Base-by-base conservation (phyloP, 1,140 invertebrate species). In the Hyles euphorbiae region DNA sequence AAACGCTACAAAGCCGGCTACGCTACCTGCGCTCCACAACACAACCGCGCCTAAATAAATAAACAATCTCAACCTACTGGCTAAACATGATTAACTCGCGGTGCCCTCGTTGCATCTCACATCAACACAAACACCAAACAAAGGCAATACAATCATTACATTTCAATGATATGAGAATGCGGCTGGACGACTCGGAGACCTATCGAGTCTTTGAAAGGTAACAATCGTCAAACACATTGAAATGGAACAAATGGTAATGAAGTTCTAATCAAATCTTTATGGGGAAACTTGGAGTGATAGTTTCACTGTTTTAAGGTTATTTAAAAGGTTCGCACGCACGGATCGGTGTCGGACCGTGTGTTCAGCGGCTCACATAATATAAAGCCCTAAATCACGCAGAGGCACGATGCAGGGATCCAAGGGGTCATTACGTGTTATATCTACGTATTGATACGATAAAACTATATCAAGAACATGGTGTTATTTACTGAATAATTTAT, bases 1-100 rank as follows among this genome's bases (percentile, higher is more conserved):
- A 70, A 87, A 85, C 73, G 78, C 85, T 86, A 84, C 76, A 86
- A 83, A 83, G 80, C 80, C 76, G 74, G 76, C 74, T 67, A 76
- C 76, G 73, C 74, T 70, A 64, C 59, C 74, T 61, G 70, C 73
- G 69, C 75, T 74, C 70, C 60, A 61, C 52, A 70, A 74, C 74
- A 74, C 65, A 72, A 77, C 72, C 76, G 74, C 70, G 63, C 62
- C 71, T 71, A 81, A 84, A 80, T 68, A 79, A 83, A 78, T 55
- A 75, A 74, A 70, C 36, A 40, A 48, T n/a, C n/a, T 11, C 36
- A 40, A 48, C 12, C n/a, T 11, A 48, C 5, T 11, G 7, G 4
- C 4, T 5, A 40, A 40, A 40, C 4, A 40, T 40, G 47, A 74
- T 46, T 62, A 70, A 68, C 51, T 68, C 61, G 68, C 55, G 36